These are phyloP conservation scores for Chitala chitala DNA, from an alignment of 2,113 vertebrate genomes.

Conservation along the genomic window DNA sequence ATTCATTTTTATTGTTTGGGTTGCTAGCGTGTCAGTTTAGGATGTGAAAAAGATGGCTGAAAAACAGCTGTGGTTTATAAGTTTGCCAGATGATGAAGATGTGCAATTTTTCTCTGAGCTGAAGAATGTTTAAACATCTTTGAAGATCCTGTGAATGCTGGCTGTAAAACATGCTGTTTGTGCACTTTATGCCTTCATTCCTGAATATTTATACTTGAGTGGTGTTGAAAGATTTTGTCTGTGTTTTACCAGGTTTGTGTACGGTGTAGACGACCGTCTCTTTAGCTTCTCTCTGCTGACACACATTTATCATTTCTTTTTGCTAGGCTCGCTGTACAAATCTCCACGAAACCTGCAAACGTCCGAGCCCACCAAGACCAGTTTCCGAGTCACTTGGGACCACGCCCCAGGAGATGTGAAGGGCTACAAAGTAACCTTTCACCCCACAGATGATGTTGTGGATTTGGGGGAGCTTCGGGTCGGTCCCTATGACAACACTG, in stretches of 20 bases:
- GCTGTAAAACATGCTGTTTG: too few species aligned
- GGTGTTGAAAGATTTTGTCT: not conserved
- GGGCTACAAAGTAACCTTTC: conserved; percentile 90
- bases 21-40: too few species aligned
- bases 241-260: not conserved
- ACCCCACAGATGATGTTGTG: conserved; percentile 71
- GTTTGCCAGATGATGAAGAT: too few species aligned
- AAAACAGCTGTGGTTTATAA: too few species aligned
- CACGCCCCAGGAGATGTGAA: conserved; percentile 82
- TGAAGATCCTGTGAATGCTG: too few species aligned
- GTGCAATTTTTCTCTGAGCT: too few species aligned
- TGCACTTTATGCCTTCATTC: too few species aligned
- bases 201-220: too few species aligned
- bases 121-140: too few species aligned
- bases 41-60: too few species aligned
- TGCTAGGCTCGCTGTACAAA: conserved; percentile 81
- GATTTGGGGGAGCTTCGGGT: conserved; percentile 79
- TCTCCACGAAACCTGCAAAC: conserved; percentile 89
- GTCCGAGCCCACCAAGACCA: conserved; percentile 87
- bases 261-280: not conserved
- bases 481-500: conserved; percentile 91
- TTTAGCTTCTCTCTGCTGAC: conserved; percentile 2
- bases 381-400: conserved; percentile 95
- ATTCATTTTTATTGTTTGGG: too few species aligned
- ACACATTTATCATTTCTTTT: conserved; percentile 1